A percentile compares a stretch with the other conserved stretches of the same genome.
Conservation (phyloP, 2,888 invertebrate genomes). For the Machimus atricapillus region DNA sequence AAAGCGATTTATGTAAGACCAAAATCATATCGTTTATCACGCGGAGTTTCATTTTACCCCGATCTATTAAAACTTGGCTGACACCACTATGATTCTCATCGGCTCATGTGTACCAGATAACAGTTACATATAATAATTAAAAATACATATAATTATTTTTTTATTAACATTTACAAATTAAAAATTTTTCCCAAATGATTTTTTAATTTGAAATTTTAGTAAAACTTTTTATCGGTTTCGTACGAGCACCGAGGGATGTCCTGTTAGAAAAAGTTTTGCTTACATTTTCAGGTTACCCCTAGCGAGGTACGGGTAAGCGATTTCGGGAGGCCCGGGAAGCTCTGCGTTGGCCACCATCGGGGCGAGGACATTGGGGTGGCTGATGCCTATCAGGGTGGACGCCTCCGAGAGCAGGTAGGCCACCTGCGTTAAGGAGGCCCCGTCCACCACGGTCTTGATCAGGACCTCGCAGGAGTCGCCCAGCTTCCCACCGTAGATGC, state of each 20-base stretch:
- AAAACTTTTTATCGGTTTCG: too few species aligned
- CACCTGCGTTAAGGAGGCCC: slow-evolving; percentile 71
- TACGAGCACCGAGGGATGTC: neutral
- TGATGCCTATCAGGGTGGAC: slow-evolving; percentile 72
- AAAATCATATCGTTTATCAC: too few species aligned
- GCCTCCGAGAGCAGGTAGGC: slow-evolving; percentile 73
- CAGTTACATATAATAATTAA: too few species aligned
- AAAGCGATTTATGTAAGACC: too few species aligned
- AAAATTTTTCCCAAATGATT: too few species aligned
- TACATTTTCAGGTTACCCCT: slow-evolving; percentile 73
- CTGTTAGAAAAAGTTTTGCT: slow-evolving; percentile 43
- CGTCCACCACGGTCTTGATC: slow-evolving; percentile 78
- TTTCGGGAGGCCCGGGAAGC: slow-evolving; percentile 66
- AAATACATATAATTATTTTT: too few species aligned
- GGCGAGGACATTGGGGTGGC: slow-evolving; percentile 73
- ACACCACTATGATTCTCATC: too few species aligned
- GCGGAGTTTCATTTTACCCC: too few species aligned
- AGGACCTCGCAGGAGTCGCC: slow-evolving; percentile 70
- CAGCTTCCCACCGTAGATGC: slow-evolving; percentile 71
- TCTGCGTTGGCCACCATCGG: slow-evolving; percentile 70
- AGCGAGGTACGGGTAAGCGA: slow-evolving; percentile 72
- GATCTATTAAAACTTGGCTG: too few species aligned
- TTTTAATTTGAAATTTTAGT: too few species aligned
- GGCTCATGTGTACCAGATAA: too few species aligned
- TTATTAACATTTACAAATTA: too few species aligned